Evolutionary conservation across 2,888 invertebrate genomes (phyloP), one percentile per base, ranked within the genome.

Genomic region (Trisateles emortualis): DNA sequence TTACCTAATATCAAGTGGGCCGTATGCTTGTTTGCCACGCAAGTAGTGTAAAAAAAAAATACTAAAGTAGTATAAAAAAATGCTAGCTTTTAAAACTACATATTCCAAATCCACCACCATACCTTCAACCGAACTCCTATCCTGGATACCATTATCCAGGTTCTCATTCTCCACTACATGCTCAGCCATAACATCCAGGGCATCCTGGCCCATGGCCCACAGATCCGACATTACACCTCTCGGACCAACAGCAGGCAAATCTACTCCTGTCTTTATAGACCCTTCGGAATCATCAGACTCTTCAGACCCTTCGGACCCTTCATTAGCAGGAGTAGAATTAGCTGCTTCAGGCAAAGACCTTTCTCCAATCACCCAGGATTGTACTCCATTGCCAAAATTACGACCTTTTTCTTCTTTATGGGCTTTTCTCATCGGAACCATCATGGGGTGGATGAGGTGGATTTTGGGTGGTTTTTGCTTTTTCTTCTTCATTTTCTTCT

Each of bases 381-480:
- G 90, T 0, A 85, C 76, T 11, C 74, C 79, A n/a, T 66, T 75
- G 2, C 77, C 71, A 52, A 85, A 86, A n/a, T 68, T 71, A 0
- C 84, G 87, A 86, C 90, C 89, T 90, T 88, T 91, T 14, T 88
- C 83, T 24, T 86, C 72, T 9, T 84, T 83, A 1, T 75, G 78
- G 0, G 68, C 72, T 48, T 78, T 78, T 3, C 76, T 59, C 56
- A 79, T 58, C 0, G 79, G 79, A 69, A 86, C 76, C 79, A 86
- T 75, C 29, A 86, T 72, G 1, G 88, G 87, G 0, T 88, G 86
- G 42, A 88, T 64, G 2, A 92, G 77, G 53, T 92, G 93, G 60
- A 92, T 86, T 55, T 89, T 90, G 0, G 88, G 74, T 0, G 92
- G 92, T 24, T 88, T 90, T 0, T 90, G 91, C 19, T 89, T 90